Evolutionary conservation across 1,140 invertebrate species (phyloP).

Genomic region (Aleiodes sp.): DNA sequence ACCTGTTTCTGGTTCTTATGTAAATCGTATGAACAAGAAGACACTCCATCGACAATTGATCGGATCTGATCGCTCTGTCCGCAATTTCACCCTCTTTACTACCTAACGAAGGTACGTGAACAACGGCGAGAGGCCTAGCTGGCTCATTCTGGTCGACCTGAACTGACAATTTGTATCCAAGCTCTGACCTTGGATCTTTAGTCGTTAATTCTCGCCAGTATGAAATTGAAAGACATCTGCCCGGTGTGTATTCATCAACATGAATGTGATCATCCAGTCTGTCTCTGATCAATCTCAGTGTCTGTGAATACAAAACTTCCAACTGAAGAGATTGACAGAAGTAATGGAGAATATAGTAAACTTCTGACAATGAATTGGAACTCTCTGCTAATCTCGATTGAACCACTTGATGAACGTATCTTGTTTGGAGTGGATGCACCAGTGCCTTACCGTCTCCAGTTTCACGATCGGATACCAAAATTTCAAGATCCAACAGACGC

Average conservation of each 20-base stretch:
- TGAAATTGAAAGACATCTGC: constrained; percentile 87
- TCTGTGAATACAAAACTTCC: constrained; percentile 95
- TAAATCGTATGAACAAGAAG: constrained; percentile 98
- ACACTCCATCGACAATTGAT: constrained; percentile 92
- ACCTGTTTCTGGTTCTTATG: constrained; percentile 83
- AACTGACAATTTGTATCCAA: constrained; percentile 87
- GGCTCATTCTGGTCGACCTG: constrained; percentile 88
- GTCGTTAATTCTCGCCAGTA: constrained; percentile 84
- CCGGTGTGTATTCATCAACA: constrained; percentile 92
- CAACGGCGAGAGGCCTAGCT: constrained; percentile 82
- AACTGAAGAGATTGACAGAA: constrained; percentile 96
- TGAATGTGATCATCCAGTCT: constrained; percentile 89
- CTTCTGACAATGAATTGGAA: constrained; percentile 80
- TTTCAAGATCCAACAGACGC: constrained; percentile 93
- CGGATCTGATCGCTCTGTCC: constrained; percentile 82
- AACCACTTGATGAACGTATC: constrained; percentile 90
- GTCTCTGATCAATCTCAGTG: constrained; percentile 85
- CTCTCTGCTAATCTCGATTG: constrained; percentile 89
- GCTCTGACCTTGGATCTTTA: constrained; percentile 82
- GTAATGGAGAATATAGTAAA: constrained; percentile 89
- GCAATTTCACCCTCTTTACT: constrained; percentile 80
- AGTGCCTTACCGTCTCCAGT: constrained; percentile 96
- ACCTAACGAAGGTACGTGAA: constrained; percentile 87
- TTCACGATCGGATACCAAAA: constrained; percentile 96
- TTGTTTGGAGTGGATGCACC: constrained; percentile 91